phyloP scores from a whole-genome alignment of 2,113 vertebrate species.

The Microtus ochrogaster region DNA sequence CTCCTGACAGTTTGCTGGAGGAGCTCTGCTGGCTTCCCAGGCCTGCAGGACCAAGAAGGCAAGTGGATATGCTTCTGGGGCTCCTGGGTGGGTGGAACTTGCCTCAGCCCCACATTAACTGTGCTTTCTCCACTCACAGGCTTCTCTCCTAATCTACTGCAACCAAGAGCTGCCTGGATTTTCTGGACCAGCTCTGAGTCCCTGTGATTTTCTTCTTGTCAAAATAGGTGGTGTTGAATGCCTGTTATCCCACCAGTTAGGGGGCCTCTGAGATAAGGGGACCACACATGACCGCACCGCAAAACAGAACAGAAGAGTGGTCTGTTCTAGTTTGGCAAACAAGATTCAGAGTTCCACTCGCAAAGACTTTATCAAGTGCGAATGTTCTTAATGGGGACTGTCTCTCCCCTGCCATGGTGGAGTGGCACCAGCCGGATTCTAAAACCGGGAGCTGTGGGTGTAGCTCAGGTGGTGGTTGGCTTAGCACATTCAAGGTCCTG shows the following conservation, averaged over 20 bases:
- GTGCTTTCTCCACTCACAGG: too few species aligned
- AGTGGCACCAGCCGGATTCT: background rate
- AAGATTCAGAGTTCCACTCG: conserved; percentile 10
- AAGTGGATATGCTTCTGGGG: background rate
- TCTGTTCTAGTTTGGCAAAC: conserved; percentile 41
- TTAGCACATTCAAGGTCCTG: too few species aligned
- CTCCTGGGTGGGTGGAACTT: background rate
- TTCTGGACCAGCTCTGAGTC: conserved; percentile 30
- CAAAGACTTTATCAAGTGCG: conserved; percentile 3
- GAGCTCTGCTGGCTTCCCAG: background rate
- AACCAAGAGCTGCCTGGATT: background rate
- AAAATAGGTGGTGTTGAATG: conserved; percentile 13
- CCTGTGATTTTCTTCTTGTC: conserved; percentile 30
- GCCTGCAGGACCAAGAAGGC: background rate
- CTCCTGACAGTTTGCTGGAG: background rate
- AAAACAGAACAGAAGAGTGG: background rate
- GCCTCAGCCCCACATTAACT: background rate
- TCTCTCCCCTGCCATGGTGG: background rate
- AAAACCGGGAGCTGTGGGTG: background rate
- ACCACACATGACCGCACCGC: background rate
- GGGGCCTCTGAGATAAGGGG: background rate
- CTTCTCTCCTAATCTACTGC: background rate
- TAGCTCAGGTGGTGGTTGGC: background rate
- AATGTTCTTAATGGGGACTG: background rate
- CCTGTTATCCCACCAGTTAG: background rate